phyloP scores from a whole-genome alignment of 2,888 invertebrate genomes.

The Cheilosia impressa region DNA sequence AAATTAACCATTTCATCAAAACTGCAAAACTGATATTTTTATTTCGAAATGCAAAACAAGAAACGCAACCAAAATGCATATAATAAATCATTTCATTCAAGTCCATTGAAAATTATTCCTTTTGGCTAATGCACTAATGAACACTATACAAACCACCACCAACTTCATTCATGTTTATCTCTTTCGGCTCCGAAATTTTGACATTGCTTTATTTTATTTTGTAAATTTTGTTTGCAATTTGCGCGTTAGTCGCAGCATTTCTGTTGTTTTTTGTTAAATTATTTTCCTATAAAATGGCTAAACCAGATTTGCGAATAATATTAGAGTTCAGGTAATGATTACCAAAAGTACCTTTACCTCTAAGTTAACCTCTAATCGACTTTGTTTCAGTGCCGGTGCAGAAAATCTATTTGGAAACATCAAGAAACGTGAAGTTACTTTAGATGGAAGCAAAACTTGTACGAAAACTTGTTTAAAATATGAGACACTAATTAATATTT shows the following conservation, averaged over 20 bases:
- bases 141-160: slow-evolving; percentile 1
- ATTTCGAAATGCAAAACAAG: not conserved
- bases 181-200: not conserved
- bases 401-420: slow-evolving; percentile 94
- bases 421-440: slow-evolving; percentile 88
- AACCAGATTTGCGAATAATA: slow-evolving; percentile 52
- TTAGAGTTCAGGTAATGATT: slow-evolving; percentile 66
- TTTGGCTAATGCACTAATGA: no score
- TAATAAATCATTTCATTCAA: no score
- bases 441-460: slow-evolving; percentile 86
- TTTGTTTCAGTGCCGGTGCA: slow-evolving; percentile 91
- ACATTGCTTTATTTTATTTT: not conserved
- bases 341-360: not conserved
- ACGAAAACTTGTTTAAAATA: slow-evolving; percentile 4
- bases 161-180: slow-evolving; percentile 53
- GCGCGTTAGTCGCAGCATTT: slow-evolving; percentile 18
- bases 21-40: no score
- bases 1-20: no score
- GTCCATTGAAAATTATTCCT: no score
- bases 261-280: not conserved
- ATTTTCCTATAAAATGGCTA: slow-evolving; percentile 47
- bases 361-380: slow-evolving; percentile 76
- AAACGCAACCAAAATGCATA: no score
- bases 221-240: not conserved
- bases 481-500: no score